Evolutionary conservation across 2,797 vertebrate species (phyloP), one percentile per base, ranked within the genome.

Genomic region (Pagetopsis macropterus): DNA sequence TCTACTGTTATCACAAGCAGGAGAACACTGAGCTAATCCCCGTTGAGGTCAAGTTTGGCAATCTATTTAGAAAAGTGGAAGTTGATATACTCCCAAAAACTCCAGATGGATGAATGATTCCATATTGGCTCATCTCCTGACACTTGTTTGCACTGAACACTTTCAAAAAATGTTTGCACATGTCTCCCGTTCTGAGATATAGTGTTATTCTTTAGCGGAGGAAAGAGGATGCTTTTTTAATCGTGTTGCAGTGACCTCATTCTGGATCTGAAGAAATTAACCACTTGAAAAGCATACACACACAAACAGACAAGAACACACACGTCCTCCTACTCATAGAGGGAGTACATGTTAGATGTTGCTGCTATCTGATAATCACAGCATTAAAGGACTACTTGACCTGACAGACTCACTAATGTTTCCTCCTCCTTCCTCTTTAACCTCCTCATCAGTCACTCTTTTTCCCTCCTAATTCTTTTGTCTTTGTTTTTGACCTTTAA

Each of bases 381-480:
- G 77, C 72, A 78, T 85, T 78, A 83, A 87, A 88, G 88, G 80
- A 68, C 85, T 88, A 68, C 82, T 90, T 91, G 84, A 92, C 89
- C 85, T 91, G 83, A 79, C 83, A 85, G 75, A 63, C 55, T 68
- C 75, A 69, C 81, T 84, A 82, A 90, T 89, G 79, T 84, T 78
- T 77, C 67, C 80, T 87, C 66, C 21, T 70, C 13, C 19, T 70
- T 15, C 19, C 12, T 11, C 52, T 43, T 17, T 55, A 57, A 61
- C 48, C n/a, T 72, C 61, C 65, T 48, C 40, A 71, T 77, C 65
- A 48, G 13, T 72, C 57, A 72, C 21, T 67, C 11, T 57, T 21
- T 54, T 45, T 46, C 40, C 21, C 19, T 41, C 52, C 49, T 57
- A 59, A 37, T 60, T 56, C 27, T 62, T 81, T 37, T 27, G 51